Percentiles rank a stretch among this genome's conserved stretches.
Conservation (phyloP, 1,140 invertebrate genomes). For the Carposina sasakii region DNA sequence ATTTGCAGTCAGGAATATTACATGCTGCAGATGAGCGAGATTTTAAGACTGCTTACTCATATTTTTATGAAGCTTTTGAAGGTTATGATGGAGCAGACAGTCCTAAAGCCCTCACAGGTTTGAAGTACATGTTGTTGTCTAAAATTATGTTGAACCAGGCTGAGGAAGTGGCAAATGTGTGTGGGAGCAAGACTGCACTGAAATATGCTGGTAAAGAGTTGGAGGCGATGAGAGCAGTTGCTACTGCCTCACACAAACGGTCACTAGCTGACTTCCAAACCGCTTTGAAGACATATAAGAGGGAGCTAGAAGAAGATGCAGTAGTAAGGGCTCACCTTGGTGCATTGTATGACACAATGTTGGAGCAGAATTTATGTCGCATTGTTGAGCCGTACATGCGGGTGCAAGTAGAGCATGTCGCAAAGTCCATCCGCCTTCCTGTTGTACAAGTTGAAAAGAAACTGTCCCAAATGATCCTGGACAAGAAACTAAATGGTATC, state of each 20-base stretch:
- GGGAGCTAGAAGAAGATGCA: conserved; percentile 95
- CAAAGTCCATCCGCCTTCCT: conserved; percentile 84
- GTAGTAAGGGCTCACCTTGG: conserved; percentile 97
- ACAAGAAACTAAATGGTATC: conserved; percentile 97
- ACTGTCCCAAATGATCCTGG: conserved; percentile 99
- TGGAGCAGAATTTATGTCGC: conserved; percentile 98
- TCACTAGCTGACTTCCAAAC: conserved; percentile 94
- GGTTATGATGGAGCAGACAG: conserved; percentile 97
- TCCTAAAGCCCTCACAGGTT: conserved; percentile 90
- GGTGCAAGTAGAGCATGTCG: conserved; percentile 87
- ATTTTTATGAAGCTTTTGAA: conserved; percentile 99
- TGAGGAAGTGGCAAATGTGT: conserved; percentile 96
- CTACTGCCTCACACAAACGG: conserved; percentile 95
- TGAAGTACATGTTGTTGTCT: conserved; percentile 99
- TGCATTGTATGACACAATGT: conserved; percentile 97
- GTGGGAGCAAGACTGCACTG: conserved; percentile 96
- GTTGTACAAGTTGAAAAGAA: conserved; percentile 97
- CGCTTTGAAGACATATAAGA: conserved; percentile 88
- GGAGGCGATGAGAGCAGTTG: conserved; percentile 98
- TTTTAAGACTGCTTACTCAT: conserved; percentile 99
- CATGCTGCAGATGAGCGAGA: conserved; percentile 99
- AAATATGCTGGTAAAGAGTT: conserved; percentile 97
- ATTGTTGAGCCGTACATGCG: conserved; percentile 99
- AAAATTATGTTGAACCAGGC: conserved; percentile 98
- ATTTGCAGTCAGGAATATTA: conserved; percentile 97